Percentiles rank a stretch among this genome's conserved stretches.
These are phyloP conservation scores for Amphipyra tragopoginis DNA, from an alignment of 2,888 invertebrate genomes.

Conservation along the genomic window DNA sequence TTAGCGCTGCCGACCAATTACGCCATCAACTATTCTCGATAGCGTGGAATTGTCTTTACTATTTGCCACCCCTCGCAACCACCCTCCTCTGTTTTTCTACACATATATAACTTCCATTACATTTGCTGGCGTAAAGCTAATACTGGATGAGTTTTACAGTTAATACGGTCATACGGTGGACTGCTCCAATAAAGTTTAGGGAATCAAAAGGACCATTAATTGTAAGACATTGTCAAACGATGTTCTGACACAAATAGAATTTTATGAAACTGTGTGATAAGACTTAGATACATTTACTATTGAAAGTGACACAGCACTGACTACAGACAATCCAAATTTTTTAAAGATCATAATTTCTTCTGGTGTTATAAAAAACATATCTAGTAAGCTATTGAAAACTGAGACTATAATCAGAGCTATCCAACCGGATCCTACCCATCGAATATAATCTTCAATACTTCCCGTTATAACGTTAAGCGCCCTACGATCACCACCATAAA, in stretches of 20 bases:
- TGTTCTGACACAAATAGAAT: no score
- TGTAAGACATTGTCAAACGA: no score
- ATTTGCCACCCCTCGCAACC: slow-evolving; percentile 10
- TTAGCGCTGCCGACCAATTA: slow-evolving; percentile 56
- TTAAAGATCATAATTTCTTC: background rate
- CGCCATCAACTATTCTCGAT: slow-evolving; percentile 66
- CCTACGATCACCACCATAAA: slow-evolving; percentile 10
- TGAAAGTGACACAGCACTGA: no score
- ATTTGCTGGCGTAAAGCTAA: background rate
- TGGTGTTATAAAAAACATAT: background rate
- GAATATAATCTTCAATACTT: slow-evolving; percentile 12
- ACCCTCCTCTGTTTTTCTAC: slow-evolving; percentile 2
- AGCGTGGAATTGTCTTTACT: slow-evolving; percentile 38
- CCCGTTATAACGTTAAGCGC: slow-evolving; percentile 18
- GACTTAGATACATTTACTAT: no score
- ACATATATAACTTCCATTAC: slow-evolving; percentile 5
- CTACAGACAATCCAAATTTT: background rate
- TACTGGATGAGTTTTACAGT: background rate
- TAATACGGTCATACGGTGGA: background rate
- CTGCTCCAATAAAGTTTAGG: background rate
- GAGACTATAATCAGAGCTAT: background rate
- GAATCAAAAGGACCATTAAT: background rate
- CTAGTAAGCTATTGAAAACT: background rate
- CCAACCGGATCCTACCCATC: slow-evolving; percentile 1
- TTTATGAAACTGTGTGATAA: no score